Conservation (phyloP, 2,113 vertebrate genomes). For the Nibea albiflora region DNA sequence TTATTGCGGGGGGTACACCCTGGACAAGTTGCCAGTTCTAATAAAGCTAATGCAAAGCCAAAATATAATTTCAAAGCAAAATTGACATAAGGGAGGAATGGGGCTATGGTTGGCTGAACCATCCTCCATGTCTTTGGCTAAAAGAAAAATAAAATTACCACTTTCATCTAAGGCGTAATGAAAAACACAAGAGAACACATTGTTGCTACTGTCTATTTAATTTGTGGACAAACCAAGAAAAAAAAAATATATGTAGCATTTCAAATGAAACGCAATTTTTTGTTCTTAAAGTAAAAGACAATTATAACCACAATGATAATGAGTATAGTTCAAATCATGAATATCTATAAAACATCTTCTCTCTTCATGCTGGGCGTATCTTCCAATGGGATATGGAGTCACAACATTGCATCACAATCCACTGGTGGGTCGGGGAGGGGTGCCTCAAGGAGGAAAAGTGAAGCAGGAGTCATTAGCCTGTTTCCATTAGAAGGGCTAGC, state of each 20-base stretch:
- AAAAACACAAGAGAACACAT: conserved; percentile 51
- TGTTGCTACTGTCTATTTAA: conserved; percentile 85
- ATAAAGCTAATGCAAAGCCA: too few relatives aligned
- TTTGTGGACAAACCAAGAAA: conserved; percentile 83
- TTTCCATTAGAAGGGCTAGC: conserved; percentile 45
- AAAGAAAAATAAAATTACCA: not conserved
- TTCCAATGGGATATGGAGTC: conserved; percentile 80
- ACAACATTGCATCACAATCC: conserved; percentile 83
- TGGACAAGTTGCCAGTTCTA: too few relatives aligned
- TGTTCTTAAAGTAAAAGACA: conserved; percentile 74
- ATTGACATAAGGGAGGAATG: not conserved
- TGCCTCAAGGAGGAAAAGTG: conserved; percentile 67
- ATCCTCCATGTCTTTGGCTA: not conserved
- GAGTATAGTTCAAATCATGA: conserved; percentile 75
- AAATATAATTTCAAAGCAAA: too few relatives aligned
- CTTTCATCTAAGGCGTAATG: not conserved
- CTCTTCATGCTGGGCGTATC: conserved; percentile 84
- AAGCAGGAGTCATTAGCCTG: conserved; percentile 63
- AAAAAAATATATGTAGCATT: conserved; percentile 82
- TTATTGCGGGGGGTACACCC: too few relatives aligned
- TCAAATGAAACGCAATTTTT: conserved; percentile 76
- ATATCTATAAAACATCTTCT: conserved; percentile 83
- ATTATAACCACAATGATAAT: conserved; percentile 76
- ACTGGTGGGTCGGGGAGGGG: conserved; percentile 65
- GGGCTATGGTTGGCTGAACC: not conserved